Base-by-base conservation (phyloP, 2,797 vertebrate genomes). In the Etheostoma nigrum region DNA sequence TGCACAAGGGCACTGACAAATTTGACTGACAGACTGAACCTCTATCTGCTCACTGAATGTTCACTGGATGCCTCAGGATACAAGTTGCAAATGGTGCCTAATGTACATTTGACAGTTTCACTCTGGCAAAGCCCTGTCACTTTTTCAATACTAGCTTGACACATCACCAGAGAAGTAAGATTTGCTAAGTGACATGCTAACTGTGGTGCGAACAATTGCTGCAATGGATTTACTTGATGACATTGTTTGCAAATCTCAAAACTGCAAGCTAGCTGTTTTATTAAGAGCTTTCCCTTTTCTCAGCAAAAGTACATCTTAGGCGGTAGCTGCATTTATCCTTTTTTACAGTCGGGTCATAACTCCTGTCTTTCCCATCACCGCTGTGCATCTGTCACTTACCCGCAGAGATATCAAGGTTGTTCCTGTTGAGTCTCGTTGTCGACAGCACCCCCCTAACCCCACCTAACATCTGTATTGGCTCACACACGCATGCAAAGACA, bases 351-450 rank as follows among this genome's bases (percentile, higher is more conserved):
- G 66, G 84, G 82, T 80, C 70, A 27, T 79, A 86, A 82, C 86
- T 86, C 83, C 85, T 79, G 85, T 84, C 84, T 78, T 67, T 25
- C 47, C 82, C 62, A 65, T 84, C 79, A 62, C 63, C 12, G 23
- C 74, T 19, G 60, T 76, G 78, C 88, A 92, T 90, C 83, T 86
- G 85, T 90, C 87, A 90, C 75, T 84, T 78, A 74, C 72, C 83
- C 82, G 21, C 66, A 58, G 73, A 90, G 90, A 70, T 81, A 67
- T 81, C 71, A 80, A 82, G 87, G 87, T 67, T 79, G 64, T 81
- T 80, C 69, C 83, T 86, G 78, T 51, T 6, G 73, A 82, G 74
- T 52, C 82, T 71, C 72, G 45, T 18, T 66, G 66, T 55, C 42
- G 13, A 85, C 51, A 25, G 44, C 71, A 14, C 27, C 15, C 54